Percentiles rank a stretch among this genome's conserved stretches.
Evolutionary conservation across 1,140 invertebrate species (phyloP).

Genomic region (Oryctes rhinoceros): DNA sequence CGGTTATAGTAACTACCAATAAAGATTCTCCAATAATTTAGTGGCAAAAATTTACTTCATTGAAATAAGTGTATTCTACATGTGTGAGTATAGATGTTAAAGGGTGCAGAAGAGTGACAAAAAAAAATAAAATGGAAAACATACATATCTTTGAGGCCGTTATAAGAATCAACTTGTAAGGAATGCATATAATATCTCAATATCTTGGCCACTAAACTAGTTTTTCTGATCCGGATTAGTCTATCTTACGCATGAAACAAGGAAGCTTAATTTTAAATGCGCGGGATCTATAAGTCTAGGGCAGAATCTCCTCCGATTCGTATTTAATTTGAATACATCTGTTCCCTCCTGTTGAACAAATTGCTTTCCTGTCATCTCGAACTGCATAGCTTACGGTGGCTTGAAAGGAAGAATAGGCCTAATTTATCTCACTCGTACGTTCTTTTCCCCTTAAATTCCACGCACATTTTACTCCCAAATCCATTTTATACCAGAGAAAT

Average conservation of each 20-base stretch:
- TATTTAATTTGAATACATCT: slow-evolving; percentile 33
- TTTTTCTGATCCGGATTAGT: neutral
- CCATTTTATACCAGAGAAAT: neutral
- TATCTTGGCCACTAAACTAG: too few species aligned
- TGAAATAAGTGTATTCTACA: too few species aligned
- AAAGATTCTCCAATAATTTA: too few species aligned
- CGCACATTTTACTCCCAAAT: neutral
- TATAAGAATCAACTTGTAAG: too few species aligned
- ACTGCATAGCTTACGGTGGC: slow-evolving; percentile 4
- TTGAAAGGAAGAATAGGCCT: slow-evolving; percentile 30
- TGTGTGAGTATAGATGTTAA: too few species aligned
- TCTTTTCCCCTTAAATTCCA: neutral
- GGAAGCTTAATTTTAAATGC: neutral
- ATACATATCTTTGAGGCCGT: too few species aligned
- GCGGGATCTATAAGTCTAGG: neutral
- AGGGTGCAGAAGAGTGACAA: too few species aligned
- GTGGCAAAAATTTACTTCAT: too few species aligned
- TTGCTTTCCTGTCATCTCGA: slow-evolving; percentile 30
- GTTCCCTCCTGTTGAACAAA: slow-evolving; percentile 28
- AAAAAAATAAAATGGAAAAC: too few species aligned
- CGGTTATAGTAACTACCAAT: too few species aligned
- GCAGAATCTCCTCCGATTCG: neutral
- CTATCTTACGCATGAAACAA: neutral
- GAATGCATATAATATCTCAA: too few species aligned
- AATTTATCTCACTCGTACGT: slow-evolving; percentile 20